phyloP scores from a whole-genome alignment of 2,113 vertebrate genomes.

The Xiphias gladius region DNA sequence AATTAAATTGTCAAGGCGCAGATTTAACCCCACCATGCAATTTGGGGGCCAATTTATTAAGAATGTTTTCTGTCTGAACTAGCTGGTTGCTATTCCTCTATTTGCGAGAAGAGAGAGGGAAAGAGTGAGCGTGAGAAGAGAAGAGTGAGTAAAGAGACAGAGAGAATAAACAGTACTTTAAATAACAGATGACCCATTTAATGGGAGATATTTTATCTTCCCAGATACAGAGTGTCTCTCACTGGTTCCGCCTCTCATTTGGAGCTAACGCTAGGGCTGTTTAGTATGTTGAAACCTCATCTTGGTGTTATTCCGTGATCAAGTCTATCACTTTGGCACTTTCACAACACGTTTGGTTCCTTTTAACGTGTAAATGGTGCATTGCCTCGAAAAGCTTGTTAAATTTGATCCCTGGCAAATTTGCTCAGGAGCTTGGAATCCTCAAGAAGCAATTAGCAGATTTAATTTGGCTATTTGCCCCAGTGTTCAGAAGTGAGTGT shows the following conservation, averaged over 20 bases:
- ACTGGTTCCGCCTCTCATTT: slow-evolving; percentile 52
- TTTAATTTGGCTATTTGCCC: slow-evolving; percentile 77
- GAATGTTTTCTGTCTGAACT: slow-evolving; percentile 65
- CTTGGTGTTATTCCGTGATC: slow-evolving; percentile 53
- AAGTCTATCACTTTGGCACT: slow-evolving; percentile 44
- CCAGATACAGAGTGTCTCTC: slow-evolving; percentile 50
- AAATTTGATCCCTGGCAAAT: slow-evolving; percentile 66
- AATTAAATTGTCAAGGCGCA: slow-evolving; percentile 76
- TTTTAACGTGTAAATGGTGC: slow-evolving; percentile 61
- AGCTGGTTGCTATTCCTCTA: slow-evolving; percentile 39
- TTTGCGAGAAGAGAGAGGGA: slow-evolving; percentile 43
- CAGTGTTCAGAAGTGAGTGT: slow-evolving; percentile 61
- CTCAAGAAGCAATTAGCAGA: slow-evolving; percentile 73
- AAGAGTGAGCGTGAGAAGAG: slow-evolving; percentile 20
- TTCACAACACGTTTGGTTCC: slow-evolving; percentile 55
- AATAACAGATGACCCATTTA: slow-evolving; percentile 74
- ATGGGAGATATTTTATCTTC: slow-evolving; percentile 67
- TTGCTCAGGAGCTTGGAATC: slow-evolving; percentile 54
- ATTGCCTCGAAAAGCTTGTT: slow-evolving; percentile 45
- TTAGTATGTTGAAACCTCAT: slow-evolving; percentile 51
- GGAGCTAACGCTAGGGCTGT: slow-evolving; percentile 48
- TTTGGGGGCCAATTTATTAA: slow-evolving; percentile 69
- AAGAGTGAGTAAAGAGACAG: slow-evolving; percentile 16
- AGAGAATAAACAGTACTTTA: slow-evolving; percentile 72
- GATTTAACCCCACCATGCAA: slow-evolving; percentile 66